Base-by-base conservation (phyloP, 1,140 invertebrate genomes). In the Platyscapa corneri region DNA sequence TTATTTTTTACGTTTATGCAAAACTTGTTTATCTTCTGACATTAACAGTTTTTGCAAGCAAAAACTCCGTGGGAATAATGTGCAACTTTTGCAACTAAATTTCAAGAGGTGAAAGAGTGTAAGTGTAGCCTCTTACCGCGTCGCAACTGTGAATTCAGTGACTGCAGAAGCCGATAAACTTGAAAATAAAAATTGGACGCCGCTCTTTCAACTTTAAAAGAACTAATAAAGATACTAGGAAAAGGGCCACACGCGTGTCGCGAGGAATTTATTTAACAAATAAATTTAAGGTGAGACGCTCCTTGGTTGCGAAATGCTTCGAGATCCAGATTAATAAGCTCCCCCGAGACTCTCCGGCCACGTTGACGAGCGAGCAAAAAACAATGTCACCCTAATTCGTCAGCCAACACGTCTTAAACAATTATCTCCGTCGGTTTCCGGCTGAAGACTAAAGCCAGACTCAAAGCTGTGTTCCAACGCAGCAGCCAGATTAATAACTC, bases 331-430 rank as follows among this genome's bases (percentile, higher is more conserved):
- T 60, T 27, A 27, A 60, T 60, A 60, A 60, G 27, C 27, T 60
- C 56, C 27, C 3, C 27, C 23, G 56, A 60, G 20, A 23, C 27
- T 3, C 27, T 27, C 27, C 27, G 72, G 0, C 3, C 20, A n/a
- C 8, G 0, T 74, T 6, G 18, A 39, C n/a, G 20, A 46, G 12
- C 34, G 37, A 53, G 32, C 37, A 32, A 81, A 42, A 81, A 67
- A 70, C 37, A 67, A 70, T 81, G 42, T 49, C 64, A 8, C 32
- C 67, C 7, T 53, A 37, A 74, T 56, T 72, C 49, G 30, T 74
- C 67, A 53, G 6, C 53, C 12, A 37, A 39, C 74, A 23, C 16
- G 56, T 77, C 72, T 83, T 75, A 65, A 77, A 83, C 56, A 76
- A 83, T 83, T 77, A 83, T 34, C 37, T 39, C 72, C 18, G 82